A percentile compares a stretch with the other conserved stretches of the same genome.
These are phyloP conservation scores for Crypturellus undulatus DNA, from an alignment of 2,113 vertebrate species.

Conservation along the genomic window DNA sequence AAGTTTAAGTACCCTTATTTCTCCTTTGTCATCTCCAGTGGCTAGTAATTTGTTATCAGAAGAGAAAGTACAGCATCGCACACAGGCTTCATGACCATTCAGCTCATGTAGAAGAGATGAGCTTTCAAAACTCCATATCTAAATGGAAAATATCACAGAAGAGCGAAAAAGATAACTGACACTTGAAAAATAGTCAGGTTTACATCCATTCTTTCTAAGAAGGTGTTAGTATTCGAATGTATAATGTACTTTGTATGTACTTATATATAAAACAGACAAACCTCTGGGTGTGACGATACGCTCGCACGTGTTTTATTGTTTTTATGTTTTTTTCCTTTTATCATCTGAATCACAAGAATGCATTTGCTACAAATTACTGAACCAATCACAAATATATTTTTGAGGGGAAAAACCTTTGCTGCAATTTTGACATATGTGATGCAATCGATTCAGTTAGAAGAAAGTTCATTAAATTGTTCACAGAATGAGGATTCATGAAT, in stretches of 20 bases:
- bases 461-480: neutral
- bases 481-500: neutral
- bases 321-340: neutral
- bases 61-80: slow-evolving; percentile 92
- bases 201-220: neutral
- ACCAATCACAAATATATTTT: neutral
- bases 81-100: slow-evolving; percentile 88
- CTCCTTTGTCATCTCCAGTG: slow-evolving; percentile 95
- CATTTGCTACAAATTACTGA: neutral
- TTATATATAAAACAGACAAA: neutral
- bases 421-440: neutral
- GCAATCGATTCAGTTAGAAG: neutral
- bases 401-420: neutral
- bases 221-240: neutral
- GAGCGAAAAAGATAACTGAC: neutral
- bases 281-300: neutral
- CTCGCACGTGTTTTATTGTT: neutral
- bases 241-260: neutral
- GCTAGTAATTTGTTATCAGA: slow-evolving; percentile 82
- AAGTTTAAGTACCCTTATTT: slow-evolving; percentile 85
- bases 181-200: neutral
- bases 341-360: neutral
- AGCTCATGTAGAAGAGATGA: slow-evolving; percentile 79
- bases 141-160: slow-evolving; percentile 9
- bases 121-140: slow-evolving; percentile 90